These are phyloP conservation scores for Nothocercus julius DNA, from an alignment of 2,113 vertebrate genomes.

Conservation along the genomic window DNA sequence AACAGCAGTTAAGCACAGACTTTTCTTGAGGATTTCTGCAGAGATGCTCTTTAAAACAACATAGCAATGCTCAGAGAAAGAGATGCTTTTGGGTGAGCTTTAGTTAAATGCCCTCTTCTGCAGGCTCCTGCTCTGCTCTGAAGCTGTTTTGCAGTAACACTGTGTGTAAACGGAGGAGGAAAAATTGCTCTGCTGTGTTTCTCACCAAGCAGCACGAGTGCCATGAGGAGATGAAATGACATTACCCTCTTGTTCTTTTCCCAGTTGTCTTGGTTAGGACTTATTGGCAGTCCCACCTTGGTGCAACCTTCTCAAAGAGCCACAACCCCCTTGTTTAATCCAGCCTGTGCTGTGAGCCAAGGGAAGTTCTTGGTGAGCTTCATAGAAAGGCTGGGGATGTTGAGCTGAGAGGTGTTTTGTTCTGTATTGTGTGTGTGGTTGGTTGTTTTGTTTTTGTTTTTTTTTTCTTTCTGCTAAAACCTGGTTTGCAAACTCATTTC, in stretches of 20 bases:
- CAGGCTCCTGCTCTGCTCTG: background rate
- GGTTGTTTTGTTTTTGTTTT: too few species aligned
- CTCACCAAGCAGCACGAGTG: background rate
- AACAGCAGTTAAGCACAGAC: background rate
- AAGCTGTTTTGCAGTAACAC: background rate
- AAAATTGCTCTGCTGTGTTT: background rate
- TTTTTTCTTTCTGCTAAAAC: background rate
- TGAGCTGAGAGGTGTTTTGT: background rate
- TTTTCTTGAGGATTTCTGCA: background rate
- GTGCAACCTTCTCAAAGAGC: background rate
- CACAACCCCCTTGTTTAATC: background rate
- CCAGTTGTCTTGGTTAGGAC: background rate
- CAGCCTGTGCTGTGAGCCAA: background rate
- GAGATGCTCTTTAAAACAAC: background rate
- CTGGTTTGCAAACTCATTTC: background rate
- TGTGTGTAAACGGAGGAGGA: background rate
- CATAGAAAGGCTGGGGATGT: background rate
- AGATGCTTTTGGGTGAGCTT: background rate
- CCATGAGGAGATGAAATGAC: background rate
- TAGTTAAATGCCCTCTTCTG: background rate
- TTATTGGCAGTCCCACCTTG: background rate
- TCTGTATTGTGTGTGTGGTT: background rate
- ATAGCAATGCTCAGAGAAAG: background rate
- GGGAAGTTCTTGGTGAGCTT: background rate
- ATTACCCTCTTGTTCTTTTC: background rate